These are phyloP conservation scores for Leucophenga montana DNA, from an alignment of 2,888 invertebrate species.

Conservation along the genomic window DNA sequence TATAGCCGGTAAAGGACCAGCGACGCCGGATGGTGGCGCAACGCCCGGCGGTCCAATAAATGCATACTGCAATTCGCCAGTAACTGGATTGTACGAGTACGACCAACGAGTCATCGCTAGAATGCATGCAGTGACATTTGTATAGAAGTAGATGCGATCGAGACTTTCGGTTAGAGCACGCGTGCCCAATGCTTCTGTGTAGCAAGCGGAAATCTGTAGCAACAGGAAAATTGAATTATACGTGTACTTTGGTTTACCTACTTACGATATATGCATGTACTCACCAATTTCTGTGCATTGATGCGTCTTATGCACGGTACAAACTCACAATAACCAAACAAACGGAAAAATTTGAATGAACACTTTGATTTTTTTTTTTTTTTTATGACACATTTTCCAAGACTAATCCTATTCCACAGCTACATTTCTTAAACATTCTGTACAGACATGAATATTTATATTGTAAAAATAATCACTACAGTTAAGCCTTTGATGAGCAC, in stretches of 20 bases:
- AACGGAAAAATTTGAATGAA: too few relatives aligned
- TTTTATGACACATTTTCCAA: too few relatives aligned
- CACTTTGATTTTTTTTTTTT: too few relatives aligned
- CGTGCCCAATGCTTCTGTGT: constrained; percentile 46
- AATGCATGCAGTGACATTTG: constrained; percentile 80
- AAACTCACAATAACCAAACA: constrained; percentile 78
- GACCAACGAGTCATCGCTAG: constrained; percentile 79
- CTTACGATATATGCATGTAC: constrained; percentile 26
- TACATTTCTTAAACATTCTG: too few relatives aligned
- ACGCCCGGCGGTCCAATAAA: constrained; percentile 54
- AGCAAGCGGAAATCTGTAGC: constrained; percentile 58
- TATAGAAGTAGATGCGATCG: constrained; percentile 72
- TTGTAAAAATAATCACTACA: too few relatives aligned
- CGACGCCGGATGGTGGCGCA: constrained; percentile 63
- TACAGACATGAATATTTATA: too few relatives aligned
- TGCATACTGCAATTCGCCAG: constrained; percentile 77
- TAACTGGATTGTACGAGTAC: constrained; percentile 78
- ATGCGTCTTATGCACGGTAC: constrained; percentile 76
- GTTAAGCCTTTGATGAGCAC: too few relatives aligned
- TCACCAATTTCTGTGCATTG: constrained; percentile 77
- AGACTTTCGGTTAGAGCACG: constrained; percentile 45
- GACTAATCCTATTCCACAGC: too few relatives aligned
- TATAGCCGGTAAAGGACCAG: constrained; percentile 51
- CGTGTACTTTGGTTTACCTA: not conserved
- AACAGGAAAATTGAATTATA: not conserved